Conservation (phyloP, 92 coral and sea anemone species). For the Hydrozoanthus gracilis region DNA sequence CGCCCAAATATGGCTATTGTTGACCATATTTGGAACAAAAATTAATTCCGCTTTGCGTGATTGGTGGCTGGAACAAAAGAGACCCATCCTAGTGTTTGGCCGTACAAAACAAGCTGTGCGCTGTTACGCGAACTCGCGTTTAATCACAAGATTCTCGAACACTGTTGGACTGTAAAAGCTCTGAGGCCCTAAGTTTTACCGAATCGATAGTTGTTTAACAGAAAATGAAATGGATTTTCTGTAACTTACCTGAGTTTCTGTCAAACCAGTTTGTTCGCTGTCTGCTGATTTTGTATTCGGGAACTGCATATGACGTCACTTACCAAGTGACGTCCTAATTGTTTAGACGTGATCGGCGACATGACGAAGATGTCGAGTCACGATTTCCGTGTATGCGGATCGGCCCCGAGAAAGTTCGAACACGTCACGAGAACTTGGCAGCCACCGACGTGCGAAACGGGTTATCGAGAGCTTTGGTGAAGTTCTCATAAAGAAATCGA, state of each 20-base stretch:
- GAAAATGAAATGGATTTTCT: background rate
- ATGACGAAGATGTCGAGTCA: slow-evolving; percentile 17
- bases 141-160: background rate
- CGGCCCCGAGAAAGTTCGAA: slow-evolving; percentile 4
- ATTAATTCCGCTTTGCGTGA: slow-evolving; percentile 30
- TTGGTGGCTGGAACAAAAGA: slow-evolving; percentile 76
- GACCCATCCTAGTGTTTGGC: slow-evolving; percentile 60
- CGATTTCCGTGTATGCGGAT: background rate
- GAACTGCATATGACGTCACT: slow-evolving; percentile 15
- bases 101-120: background rate
- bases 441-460: no score
- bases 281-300: background rate
- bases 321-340: slow-evolving; percentile 28
- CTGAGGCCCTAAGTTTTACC: no score
- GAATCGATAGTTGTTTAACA: background rate
- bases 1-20: slow-evolving; percentile 46
- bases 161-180: background rate
- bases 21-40: slow-evolving; percentile 18
- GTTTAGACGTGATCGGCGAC: slow-evolving; percentile 14
- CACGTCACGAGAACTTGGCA: background rate
- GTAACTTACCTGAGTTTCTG: background rate
- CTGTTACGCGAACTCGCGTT: background rate
- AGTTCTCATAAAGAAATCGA: no score
- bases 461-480: no score
- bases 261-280: background rate